A percentile compares a stretch with the other conserved stretches of the same genome.
These are phyloP conservation scores for Loxodonta africana DNA, from an alignment of 2,113 vertebrate genomes.

Conservation along the genomic window DNA sequence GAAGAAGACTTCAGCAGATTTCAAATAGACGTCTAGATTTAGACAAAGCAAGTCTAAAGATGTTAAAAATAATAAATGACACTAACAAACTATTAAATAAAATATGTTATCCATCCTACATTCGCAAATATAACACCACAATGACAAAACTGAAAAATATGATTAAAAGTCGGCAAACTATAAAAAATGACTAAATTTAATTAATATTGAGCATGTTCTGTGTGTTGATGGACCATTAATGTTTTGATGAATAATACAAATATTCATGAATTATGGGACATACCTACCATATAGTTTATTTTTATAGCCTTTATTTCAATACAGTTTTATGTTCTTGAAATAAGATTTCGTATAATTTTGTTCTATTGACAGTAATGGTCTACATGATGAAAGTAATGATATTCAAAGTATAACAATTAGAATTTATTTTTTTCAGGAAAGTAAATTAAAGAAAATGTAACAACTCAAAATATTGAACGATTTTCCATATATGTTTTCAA, in stretches of 20 bases:
- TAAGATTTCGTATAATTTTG: not conserved
- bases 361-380: not conserved
- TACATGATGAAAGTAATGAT: not conserved
- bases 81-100: not conserved
- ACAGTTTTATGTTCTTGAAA: not conserved
- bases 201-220: not conserved
- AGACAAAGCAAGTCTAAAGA: not conserved
- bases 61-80: not conserved
- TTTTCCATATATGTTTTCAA: not conserved
- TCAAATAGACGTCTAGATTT: not conserved
- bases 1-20: no score
- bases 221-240: not conserved
- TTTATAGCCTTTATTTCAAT: not conserved
- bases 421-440: conserved; percentile 15
- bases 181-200: not conserved
- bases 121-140: not conserved
- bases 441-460: not conserved
- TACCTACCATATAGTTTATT: not conserved
- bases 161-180: not conserved
- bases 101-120: not conserved
- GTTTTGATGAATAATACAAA: not conserved
- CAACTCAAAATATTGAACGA: not conserved
- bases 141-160: not conserved
- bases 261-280: not conserved
- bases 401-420: not conserved